Conservation (phyloP, 2,797 vertebrate genomes). For the Coranthus polyacanthus region DNA sequence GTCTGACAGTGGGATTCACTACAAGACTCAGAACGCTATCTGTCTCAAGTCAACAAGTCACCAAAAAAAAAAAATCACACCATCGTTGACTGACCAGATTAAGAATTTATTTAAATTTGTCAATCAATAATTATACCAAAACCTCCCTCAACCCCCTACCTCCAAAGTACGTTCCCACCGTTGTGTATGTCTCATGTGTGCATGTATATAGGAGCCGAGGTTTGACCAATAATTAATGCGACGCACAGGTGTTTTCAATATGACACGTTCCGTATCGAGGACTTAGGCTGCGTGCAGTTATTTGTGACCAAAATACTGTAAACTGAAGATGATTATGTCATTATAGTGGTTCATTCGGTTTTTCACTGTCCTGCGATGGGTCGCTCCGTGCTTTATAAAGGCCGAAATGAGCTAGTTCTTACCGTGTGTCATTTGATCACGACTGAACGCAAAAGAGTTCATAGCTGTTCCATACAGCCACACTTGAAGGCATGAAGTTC, state of each 20-base stretch:
- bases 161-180: slow-evolving; percentile 36
- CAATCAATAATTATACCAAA: slow-evolving; percentile 42
- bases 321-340: not conserved
- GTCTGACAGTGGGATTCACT: slow-evolving; percentile 15
- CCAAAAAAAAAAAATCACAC: not conserved
- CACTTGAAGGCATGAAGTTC: no score
- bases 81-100: not conserved
- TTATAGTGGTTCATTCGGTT: no score
- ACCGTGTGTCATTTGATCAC: no score
- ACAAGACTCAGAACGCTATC: slow-evolving; percentile 37
- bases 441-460: no score
- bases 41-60: slow-evolving; percentile 11
- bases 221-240: not conserved
- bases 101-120: not conserved
- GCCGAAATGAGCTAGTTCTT: no score
- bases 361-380: no score
- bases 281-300: slow-evolving; percentile 18
- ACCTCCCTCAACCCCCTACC: slow-evolving; percentile 34
- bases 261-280: no score
- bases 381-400: no score
- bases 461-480: no score
- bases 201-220: slow-evolving; percentile 27
- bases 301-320: slow-evolving; percentile 16
- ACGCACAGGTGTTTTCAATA: no score
- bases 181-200: slow-evolving; percentile 38